Evolutionary conservation across 1,140 invertebrate genomes (phyloP), one percentile per base, ranked within the genome.

Genomic region (Ceratosolen fusciceps): DNA sequence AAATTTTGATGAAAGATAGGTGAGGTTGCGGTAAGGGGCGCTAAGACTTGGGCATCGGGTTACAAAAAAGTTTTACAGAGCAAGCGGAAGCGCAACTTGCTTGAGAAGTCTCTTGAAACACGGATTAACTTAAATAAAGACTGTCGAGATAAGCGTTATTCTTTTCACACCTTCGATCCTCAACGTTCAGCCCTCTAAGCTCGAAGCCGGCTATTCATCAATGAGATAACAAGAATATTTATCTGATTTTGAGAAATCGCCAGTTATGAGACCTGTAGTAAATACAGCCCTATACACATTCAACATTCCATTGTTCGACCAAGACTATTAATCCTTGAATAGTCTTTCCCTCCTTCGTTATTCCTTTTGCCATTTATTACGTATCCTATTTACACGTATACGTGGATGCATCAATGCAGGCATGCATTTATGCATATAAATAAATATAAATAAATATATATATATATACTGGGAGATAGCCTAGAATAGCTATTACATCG

Each of bases 81-180:
- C 31, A 29, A 16, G 34, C 14, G 47, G 76, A 72, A 68, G 65
- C 75, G 67, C 75, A 71, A 77, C 26, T 77, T 77, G 34, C 47
- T 68, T n/a, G 75, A 19, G 70, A 77, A 77, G 75, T 77, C 75
- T 58, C 65, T 70, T 76, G 74, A 65, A 68, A 68, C 68, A 60
- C 68, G 77, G 77, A 79, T 79, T 79, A 79, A 74, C 71, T 79
- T 74, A 49, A 79, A 79, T 79, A 79, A 79, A 79, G 60, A 12
- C 56, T 54, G 77, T 54, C 56, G 77, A 73, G 77, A 72, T 52
- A 65, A 39, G 68, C 70, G 26, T 72, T 71, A 78, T 78, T 72
- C 68, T 78, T 78, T 78, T 72, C 52, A 67, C 54, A 68, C 39
- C 67, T 58, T 70, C 60, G 10, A 31, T 52, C 21, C 3, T 67